These are phyloP conservation scores for Myotis vivesi DNA, from an alignment of 2,797 vertebrate species.

Conservation along the genomic window DNA sequence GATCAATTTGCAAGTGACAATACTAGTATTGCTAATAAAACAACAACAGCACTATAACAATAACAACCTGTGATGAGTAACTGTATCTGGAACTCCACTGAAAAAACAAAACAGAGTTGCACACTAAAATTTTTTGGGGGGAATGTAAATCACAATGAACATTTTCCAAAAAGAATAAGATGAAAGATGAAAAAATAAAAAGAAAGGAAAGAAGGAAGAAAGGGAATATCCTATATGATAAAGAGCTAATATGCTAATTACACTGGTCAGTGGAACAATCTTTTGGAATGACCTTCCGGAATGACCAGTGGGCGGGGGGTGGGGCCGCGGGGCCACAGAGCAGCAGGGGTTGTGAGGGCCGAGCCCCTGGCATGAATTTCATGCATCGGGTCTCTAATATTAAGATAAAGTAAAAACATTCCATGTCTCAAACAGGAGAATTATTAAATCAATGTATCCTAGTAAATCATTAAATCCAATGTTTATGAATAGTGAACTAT, in stretches of 20 bases:
- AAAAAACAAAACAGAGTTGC: background rate
- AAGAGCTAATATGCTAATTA: no score
- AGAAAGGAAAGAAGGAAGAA: background rate
- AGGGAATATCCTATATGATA: background rate
- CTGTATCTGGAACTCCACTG: background rate
- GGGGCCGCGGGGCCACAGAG: rapidly evolving
- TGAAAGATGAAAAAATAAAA: background rate
- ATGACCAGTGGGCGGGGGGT: no score
- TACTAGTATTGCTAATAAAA: background rate
- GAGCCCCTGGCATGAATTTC: no score
- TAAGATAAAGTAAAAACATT: background rate
- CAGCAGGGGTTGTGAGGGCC: no score
- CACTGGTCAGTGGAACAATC: no score
- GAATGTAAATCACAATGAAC: background rate
- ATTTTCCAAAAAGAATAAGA: background rate
- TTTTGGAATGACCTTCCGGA: no score
- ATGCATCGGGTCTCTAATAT: no score
- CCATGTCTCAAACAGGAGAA: background rate
- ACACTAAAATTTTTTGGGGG: background rate
- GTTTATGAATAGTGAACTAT: background rate
- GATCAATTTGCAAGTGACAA: background rate
- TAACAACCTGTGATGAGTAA: background rate
- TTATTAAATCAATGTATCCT: background rate
- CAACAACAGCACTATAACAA: background rate
- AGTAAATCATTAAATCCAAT: background rate